Percentiles rank a stretch among this genome's conserved stretches.
Evolutionary conservation across 2,797 vertebrate genomes (phyloP).

Genomic region (Enteromius trimaculatus): DNA sequence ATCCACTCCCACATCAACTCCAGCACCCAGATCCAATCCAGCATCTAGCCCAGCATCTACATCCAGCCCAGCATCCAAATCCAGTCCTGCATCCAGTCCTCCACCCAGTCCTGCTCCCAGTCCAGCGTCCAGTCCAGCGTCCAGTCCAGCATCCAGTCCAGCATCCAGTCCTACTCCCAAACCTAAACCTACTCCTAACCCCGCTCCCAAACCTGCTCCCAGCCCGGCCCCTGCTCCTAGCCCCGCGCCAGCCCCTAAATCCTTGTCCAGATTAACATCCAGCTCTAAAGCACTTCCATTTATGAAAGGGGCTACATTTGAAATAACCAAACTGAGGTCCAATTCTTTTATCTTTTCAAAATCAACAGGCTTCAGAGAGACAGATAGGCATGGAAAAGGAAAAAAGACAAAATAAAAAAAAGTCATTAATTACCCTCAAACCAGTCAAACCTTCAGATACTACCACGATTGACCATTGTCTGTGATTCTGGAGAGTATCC

Average conservation of each 20-base stretch:
- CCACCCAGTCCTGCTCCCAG: background rate
- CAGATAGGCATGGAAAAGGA: background rate
- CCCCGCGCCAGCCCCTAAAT: constrained; percentile 3
- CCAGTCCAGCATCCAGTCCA: background rate
- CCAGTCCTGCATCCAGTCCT: background rate
- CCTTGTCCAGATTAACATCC: background rate
- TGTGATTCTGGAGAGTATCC: no score
- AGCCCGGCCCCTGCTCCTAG: background rate
- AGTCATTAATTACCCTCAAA: no score
- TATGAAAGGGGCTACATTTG: constrained; percentile 88
- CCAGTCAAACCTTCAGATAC: no score
- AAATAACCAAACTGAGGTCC: constrained; percentile 81
- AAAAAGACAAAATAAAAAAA: constrained; percentile 3
- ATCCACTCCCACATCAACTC: constrained; percentile 15
- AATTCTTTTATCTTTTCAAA: constrained; percentile 84
- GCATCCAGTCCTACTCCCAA: background rate
- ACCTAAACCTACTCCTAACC: constrained; percentile 7
- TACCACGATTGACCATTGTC: no score
- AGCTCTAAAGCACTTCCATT: constrained; percentile 66
- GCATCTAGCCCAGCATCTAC: constrained; percentile 4
- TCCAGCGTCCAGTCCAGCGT: background rate
- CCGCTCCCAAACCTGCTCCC: background rate
- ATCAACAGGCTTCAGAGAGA: constrained; percentile 79
- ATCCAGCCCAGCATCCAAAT: background rate
- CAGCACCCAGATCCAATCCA: constrained; percentile 31